These are phyloP conservation scores for Agrypnia vestita DNA, from an alignment of 1,140 invertebrate species.

Conservation along the genomic window DNA sequence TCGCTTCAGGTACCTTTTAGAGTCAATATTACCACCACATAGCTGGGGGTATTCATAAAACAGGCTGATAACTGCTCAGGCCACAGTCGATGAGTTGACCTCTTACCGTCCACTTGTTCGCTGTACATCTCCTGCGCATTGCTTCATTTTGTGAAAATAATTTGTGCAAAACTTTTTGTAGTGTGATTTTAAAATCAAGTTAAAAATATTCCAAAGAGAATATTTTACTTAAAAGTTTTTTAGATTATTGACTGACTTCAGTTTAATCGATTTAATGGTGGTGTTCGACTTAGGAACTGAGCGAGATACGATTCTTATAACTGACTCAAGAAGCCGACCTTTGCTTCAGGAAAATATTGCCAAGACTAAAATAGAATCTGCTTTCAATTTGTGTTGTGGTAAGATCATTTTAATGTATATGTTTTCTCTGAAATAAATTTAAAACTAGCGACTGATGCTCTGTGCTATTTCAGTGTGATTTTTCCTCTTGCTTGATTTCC, in stretches of 20 bases:
- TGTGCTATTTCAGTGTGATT: too few species aligned
- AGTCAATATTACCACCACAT: slow-evolving; percentile 34
- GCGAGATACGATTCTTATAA: slow-evolving; percentile 12
- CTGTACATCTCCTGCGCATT: neutral
- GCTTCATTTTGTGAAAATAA: slow-evolving; percentile 9
- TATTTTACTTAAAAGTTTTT: slow-evolving; percentile 6
- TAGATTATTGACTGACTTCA: slow-evolving; percentile 7
- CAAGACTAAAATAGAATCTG: slow-evolving; percentile 33
- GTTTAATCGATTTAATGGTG: slow-evolving; percentile 34
- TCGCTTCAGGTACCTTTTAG: slow-evolving; percentile 13
- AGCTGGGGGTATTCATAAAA: slow-evolving; percentile 24
- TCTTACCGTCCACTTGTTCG: slow-evolving; percentile 12
- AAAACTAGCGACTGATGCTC: too few species aligned
- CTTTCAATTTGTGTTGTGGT: slow-evolving; percentile 31
- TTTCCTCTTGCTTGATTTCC: too few species aligned
- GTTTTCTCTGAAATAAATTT: neutral
- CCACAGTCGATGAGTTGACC: slow-evolving; percentile 35
- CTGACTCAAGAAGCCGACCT: slow-evolving; percentile 8
- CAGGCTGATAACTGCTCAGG: slow-evolving; percentile 7
- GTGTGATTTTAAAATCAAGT: slow-evolving; percentile 1
- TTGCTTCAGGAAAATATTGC: neutral
- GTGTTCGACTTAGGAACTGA: slow-evolving; percentile 1
- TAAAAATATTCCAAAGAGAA: slow-evolving; percentile 20
- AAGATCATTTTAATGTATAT: slow-evolving; percentile 13
- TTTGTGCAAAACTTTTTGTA: slow-evolving; percentile 7